These are phyloP conservation scores for Mythimna albipuncta DNA, from an alignment of 2,888 invertebrate species.

Conservation along the genomic window DNA sequence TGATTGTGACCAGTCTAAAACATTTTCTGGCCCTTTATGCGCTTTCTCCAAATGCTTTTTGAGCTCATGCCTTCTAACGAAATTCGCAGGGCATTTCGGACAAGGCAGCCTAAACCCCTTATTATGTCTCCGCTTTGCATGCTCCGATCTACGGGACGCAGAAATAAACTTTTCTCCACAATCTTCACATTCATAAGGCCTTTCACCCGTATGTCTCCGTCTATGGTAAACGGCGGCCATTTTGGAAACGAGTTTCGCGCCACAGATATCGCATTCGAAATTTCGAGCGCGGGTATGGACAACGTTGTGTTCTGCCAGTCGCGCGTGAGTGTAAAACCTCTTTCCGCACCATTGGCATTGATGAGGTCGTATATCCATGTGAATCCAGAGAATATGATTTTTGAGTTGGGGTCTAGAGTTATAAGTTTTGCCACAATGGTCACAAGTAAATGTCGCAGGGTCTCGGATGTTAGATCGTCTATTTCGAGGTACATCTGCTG, in stretches of 20 bases:
- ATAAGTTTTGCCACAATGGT: conserved; percentile 83
- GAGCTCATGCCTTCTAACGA: conserved; percentile 79
- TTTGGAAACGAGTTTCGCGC: conserved; percentile 84
- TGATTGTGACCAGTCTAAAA: conserved; percentile 22
- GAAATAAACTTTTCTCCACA: conserved; percentile 86
- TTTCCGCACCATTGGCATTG: conserved; percentile 89
- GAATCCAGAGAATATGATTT: conserved; percentile 88
- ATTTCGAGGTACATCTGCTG: conserved; percentile 72
- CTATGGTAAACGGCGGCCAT: conserved; percentile 87
- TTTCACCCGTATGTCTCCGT: conserved; percentile 86
- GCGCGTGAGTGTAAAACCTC: conserved; percentile 87
- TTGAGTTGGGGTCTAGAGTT: conserved; percentile 82
- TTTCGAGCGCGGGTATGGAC: conserved; percentile 89
- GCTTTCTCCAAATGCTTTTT: conserved; percentile 78
- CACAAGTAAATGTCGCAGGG: conserved; percentile 82
- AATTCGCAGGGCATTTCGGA: conserved; percentile 74
- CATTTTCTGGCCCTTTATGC: conserved; percentile 65
- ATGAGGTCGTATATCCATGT: conserved; percentile 85
- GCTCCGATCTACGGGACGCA: conserved; percentile 83
- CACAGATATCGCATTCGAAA: conserved; percentile 89
- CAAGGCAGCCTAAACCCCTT: conserved; percentile 78
- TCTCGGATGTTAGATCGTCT: conserved; percentile 83
- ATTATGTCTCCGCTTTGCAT: conserved; percentile 84
- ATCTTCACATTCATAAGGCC: conserved; percentile 84
- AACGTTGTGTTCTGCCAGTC: conserved; percentile 87